phyloP scores from a whole-genome alignment of 2,113 vertebrate species.

The Perccottus glenii region DNA sequence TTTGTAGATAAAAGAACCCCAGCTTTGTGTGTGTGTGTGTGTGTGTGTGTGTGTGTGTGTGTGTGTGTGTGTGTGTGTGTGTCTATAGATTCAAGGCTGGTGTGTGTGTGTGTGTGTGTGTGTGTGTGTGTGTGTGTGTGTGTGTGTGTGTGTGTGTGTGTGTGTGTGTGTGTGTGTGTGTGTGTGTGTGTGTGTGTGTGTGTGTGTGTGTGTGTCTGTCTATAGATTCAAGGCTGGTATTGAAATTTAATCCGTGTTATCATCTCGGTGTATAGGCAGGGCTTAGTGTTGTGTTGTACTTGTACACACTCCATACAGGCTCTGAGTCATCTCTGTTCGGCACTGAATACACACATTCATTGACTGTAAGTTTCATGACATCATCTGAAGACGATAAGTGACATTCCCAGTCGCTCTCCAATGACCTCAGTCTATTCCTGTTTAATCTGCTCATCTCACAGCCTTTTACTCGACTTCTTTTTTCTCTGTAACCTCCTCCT shows the following conservation, averaged over 20 bases:
- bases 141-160: too few relatives aligned
- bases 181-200: too few relatives aligned
- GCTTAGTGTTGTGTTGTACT: constrained; percentile 20
- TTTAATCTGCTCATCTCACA: constrained; percentile 19
- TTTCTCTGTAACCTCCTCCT: not conserved
- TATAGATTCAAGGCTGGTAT: constrained; percentile 15
- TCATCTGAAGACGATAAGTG: constrained; percentile 29
- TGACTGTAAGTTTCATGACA: constrained; percentile 38
- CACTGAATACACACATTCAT: constrained; percentile 25
- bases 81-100: too few relatives aligned
- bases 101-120: too few relatives aligned
- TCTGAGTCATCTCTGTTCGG: constrained; percentile 47
- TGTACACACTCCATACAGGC: constrained; percentile 5
- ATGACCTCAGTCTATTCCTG: constrained; percentile 17
- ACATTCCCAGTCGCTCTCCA: constrained; percentile 9
- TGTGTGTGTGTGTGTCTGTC: not conserved
- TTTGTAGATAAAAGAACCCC: constrained; percentile 9
- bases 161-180: too few relatives aligned
- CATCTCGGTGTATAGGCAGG: constrained; percentile 18
- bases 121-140: too few relatives aligned
- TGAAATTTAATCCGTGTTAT: constrained; percentile 42
- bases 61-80: too few relatives aligned
- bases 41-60: too few relatives aligned
- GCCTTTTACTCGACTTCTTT: constrained; percentile 7
- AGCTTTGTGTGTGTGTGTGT: not conserved